These are phyloP conservation scores for Melipona bicolor DNA, from an alignment of 2,888 invertebrate species.

Conservation along the genomic window DNA sequence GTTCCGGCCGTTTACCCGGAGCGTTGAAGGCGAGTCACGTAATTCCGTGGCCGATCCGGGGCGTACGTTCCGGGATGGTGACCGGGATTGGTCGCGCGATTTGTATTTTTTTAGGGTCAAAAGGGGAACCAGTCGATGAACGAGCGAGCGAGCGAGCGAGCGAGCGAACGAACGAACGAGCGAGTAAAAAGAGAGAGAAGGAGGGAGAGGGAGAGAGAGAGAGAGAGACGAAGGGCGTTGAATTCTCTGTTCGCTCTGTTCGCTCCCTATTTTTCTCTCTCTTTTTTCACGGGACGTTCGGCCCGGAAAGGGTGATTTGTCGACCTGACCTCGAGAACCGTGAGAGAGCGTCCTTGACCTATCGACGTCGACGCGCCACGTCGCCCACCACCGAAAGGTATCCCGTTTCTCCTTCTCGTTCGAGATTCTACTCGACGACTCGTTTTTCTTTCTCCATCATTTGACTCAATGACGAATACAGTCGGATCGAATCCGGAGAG, in stretches of 20 bases:
- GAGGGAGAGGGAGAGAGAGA: not conserved
- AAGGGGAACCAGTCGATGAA: constrained; percentile 68
- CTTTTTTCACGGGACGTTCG: constrained; percentile 78
- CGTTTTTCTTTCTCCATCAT: no score
- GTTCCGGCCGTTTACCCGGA: constrained; percentile 37
- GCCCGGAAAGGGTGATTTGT: constrained; percentile 83
- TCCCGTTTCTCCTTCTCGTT: constrained; percentile 46
- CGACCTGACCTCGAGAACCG: constrained; percentile 82
- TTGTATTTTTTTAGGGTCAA: constrained; percentile 73
- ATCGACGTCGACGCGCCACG: constrained; percentile 81
- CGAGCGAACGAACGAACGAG: constrained; percentile 54
- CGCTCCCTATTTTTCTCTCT: constrained; percentile 30
- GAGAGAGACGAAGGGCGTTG: constrained; percentile 56
- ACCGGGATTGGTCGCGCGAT: constrained; percentile 63
- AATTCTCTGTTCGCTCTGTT: constrained; percentile 43
- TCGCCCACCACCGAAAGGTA: constrained; percentile 72
- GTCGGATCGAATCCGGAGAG: no score
- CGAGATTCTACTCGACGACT: not conserved
- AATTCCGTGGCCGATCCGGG: constrained; percentile 62
- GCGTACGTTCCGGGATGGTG: constrained; percentile 55
- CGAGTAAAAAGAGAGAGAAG: not conserved
- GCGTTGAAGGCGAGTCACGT: constrained; percentile 65
- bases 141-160: constrained; percentile 66
- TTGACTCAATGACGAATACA: no score
- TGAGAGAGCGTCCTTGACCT: constrained; percentile 83